Percentiles rank a stretch among this genome's conserved stretches.
Conservation (phyloP, 2,113 vertebrate species). For the Catagonus wagneri region DNA sequence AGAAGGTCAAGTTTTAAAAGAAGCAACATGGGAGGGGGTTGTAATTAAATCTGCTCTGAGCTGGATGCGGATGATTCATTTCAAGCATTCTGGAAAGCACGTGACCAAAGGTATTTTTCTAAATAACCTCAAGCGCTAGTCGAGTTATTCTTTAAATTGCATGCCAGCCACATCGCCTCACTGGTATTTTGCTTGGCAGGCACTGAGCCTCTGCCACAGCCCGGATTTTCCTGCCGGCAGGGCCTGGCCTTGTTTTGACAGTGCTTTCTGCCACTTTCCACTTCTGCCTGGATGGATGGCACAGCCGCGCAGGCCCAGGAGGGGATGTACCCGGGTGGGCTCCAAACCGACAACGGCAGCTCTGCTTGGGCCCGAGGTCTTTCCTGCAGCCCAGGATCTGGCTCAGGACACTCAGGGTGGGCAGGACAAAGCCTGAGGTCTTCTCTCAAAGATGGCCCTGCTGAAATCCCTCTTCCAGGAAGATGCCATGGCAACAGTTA, state of each 20-base stretch:
- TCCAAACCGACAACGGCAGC: background rate
- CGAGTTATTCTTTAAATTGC: constrained; percentile 57
- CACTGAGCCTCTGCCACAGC: background rate
- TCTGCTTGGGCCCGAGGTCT: background rate
- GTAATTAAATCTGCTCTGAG: constrained; percentile 74
- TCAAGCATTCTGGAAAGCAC: constrained; percentile 71
- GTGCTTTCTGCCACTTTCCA: background rate
- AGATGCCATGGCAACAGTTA: background rate
- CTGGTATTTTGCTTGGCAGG: constrained; percentile 57
- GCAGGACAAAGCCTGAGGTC: background rate
- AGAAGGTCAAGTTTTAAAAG: constrained; percentile 80
- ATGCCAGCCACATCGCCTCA: constrained; percentile 69
- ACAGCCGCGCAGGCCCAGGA: background rate
- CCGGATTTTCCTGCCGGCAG: constrained; percentile 51
- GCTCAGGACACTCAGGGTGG: too few relatives aligned
- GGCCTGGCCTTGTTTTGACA: constrained; percentile 24
- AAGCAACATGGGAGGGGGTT: constrained; percentile 50
- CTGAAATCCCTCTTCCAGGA: background rate
- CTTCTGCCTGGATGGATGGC: background rate
- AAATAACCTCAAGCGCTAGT: constrained; percentile 77
- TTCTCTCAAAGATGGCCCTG: background rate
- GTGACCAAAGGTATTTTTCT: constrained; percentile 80
- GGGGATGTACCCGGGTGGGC: background rate
- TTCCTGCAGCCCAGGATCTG: background rate
- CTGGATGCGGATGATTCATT: constrained; percentile 74